phyloP scores from a whole-genome alignment of 2,888 invertebrate genomes.

The Clostera curtula region DNA sequence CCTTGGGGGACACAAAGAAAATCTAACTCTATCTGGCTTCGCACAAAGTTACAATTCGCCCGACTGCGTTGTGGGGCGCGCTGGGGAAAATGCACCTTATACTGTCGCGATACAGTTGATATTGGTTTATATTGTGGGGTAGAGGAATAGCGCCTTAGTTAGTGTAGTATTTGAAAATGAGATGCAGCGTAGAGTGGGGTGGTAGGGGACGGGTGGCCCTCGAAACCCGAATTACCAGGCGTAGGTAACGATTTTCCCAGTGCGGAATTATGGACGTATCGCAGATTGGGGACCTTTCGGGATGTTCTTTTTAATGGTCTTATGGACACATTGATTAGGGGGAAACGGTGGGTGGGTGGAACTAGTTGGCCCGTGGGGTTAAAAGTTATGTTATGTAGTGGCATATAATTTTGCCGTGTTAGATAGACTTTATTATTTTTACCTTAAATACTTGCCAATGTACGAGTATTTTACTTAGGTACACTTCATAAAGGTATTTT shows the following conservation, averaged over 20 bases:
- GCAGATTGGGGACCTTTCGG: conserved; percentile 42
- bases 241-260: conserved; percentile 74
- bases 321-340: conserved; percentile 35
- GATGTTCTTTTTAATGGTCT: conserved; percentile 40
- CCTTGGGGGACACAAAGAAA: conserved; percentile 46
- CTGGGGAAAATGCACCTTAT: conserved; percentile 36
- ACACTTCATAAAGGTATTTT: too few species aligned
- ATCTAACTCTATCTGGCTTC: conserved; percentile 51
- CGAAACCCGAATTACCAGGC: conserved; percentile 73
- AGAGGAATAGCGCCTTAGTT: conserved; percentile 51
- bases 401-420: too few species aligned
- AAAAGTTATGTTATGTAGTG: too few species aligned
- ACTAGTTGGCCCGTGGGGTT: too few species aligned
- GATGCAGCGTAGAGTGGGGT: conserved; percentile 59
- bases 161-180: conserved; percentile 69
- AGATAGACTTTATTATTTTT: too few species aligned
- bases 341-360: conserved; percentile 25
- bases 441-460: too few species aligned
- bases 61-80: conserved; percentile 22
- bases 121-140: conserved; percentile 36
- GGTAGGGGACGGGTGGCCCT: conserved; percentile 37
- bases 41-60: conserved; percentile 58
- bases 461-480: too few species aligned
- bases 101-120: conserved; percentile 37
- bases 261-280: conserved; percentile 67